Conservation (phyloP, 2,113 vertebrate species). For the Gorsachius goisagi region DNA sequence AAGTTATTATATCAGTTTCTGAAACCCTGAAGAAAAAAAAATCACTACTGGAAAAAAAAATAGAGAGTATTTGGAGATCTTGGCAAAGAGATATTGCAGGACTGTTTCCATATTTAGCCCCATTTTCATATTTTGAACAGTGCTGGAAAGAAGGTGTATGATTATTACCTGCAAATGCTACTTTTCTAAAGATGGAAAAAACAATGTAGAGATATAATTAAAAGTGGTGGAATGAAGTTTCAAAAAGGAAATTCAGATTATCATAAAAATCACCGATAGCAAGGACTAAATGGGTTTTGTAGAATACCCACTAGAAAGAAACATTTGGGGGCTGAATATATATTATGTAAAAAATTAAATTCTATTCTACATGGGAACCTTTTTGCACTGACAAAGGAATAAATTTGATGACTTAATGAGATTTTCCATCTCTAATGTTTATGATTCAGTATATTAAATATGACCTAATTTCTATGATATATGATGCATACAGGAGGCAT, state of each 20-base stretch:
- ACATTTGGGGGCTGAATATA: background rate
- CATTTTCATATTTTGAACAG: background rate
- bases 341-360: conserved; percentile 17
- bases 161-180: background rate
- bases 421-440: conserved; percentile 42
- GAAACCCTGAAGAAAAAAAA: background rate
- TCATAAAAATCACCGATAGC: background rate
- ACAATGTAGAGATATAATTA: background rate
- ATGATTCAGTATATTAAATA: conserved; percentile 45
- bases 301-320: background rate
- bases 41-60: background rate
- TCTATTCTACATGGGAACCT: background rate
- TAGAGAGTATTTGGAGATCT: background rate
- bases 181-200: background rate
- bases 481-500: background rate
- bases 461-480: conserved; percentile 30
- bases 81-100: background rate
- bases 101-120: background rate
- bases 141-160: background rate
- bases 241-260: background rate
- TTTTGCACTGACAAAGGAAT: conserved; percentile 23
- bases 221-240: background rate
- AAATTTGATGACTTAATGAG: conserved; percentile 32
- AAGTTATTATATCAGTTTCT: background rate
- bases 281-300: background rate